Evolutionary conservation across 2,113 vertebrate genomes (phyloP).

Genomic region (Toxostoma redivivum): DNA sequence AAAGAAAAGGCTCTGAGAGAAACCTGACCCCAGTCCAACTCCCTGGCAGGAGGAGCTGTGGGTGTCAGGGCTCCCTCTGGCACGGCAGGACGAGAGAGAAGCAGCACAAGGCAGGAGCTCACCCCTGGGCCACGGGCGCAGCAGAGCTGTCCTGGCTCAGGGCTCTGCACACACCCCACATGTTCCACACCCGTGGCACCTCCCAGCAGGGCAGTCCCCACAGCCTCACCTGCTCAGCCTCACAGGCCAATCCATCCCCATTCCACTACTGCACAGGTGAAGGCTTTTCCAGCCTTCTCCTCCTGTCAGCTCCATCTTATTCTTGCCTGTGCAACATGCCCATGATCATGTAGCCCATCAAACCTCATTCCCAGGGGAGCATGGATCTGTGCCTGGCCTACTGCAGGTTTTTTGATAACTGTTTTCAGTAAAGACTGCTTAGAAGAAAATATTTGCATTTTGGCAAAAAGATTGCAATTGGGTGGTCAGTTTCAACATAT

Average conservation of each 20-base stretch:
- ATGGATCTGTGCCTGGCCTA: not conserved
- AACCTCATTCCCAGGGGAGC: not conserved
- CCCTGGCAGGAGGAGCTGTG: not conserved
- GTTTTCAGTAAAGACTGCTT: not conserved
- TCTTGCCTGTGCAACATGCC: not conserved
- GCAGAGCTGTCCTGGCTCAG: not conserved
- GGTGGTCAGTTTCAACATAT: not conserved
- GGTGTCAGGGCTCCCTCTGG: not conserved
- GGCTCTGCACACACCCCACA: fast-evolving
- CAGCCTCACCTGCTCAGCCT: not conserved
- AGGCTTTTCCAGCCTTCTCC: not conserved
- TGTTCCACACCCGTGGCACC: not conserved
- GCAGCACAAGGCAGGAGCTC: not conserved
- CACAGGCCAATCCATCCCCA: not conserved
- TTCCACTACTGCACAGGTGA: not conserved
- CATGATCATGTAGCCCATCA: not conserved
- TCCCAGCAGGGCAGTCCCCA: not conserved
- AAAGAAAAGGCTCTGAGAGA: not conserved
- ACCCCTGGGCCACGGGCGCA: fast-evolving
- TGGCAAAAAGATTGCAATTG: not conserved
- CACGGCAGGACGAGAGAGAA: not conserved
- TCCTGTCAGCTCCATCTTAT: not conserved
- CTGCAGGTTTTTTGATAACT: not conserved
- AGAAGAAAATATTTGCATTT: not conserved
- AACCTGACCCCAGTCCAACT: not conserved